A percentile compares a stretch with the other conserved stretches of the same genome.
phyloP scores from a whole-genome alignment of 2,113 vertebrate genomes.

The Ciconia stormi region DNA sequence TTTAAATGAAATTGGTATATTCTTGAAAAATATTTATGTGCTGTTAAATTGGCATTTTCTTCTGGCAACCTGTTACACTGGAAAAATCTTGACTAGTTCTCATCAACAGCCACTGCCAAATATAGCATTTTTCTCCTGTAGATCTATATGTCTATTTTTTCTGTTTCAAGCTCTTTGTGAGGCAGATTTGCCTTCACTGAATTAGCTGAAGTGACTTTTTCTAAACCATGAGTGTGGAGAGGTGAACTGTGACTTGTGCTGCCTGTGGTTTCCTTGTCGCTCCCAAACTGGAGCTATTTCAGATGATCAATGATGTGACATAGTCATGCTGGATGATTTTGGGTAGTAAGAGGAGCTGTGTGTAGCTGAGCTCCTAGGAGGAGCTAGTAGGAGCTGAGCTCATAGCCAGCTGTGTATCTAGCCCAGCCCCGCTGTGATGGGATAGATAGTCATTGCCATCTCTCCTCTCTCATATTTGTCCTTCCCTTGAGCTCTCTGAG shows the following conservation, averaged over 20 bases:
- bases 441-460: background rate
- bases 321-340: background rate
- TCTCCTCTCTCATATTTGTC: background rate
- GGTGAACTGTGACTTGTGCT: background rate
- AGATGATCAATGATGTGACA: background rate
- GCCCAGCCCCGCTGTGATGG: background rate
- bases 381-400: background rate
- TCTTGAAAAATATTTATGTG: conserved; percentile 2
- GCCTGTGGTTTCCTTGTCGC: background rate
- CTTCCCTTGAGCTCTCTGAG: background rate
- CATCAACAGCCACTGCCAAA: conserved; percentile 31
- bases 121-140: conserved; percentile 27
- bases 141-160: conserved; percentile 50
- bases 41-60: background rate
- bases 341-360: too few relatives aligned
- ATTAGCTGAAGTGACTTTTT: conserved; percentile 21
- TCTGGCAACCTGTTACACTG: background rate
- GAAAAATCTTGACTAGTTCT: background rate
- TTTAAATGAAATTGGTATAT: conserved; percentile 11
- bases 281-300: background rate
- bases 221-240: background rate
- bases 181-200: conserved; percentile 19
- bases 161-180: conserved; percentile 55
- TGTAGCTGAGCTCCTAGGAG: too few relatives aligned
- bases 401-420: background rate